Conservation (phyloP, 2,113 vertebrate genomes). For the Psephotus haematonotus region DNA sequence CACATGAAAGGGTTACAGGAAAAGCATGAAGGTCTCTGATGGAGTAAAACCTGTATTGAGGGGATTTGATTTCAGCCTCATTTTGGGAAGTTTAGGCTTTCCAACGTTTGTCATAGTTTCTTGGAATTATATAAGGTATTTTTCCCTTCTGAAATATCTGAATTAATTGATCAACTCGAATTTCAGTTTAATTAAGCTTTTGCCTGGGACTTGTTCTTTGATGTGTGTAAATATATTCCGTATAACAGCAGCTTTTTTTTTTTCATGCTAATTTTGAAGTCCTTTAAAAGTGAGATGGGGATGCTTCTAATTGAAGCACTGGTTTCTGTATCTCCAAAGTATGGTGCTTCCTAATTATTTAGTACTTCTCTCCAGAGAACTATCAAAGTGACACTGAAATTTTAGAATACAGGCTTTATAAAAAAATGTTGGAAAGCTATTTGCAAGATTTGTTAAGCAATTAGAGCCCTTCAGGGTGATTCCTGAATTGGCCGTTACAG, state of each 20-base stretch:
- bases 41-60: not conserved
- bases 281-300: conserved; percentile 21
- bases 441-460: conserved; percentile 55
- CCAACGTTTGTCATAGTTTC: not conserved
- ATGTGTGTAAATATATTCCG: conserved; percentile 59
- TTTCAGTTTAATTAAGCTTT: conserved; percentile 63
- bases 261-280: conserved; percentile 43
- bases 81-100: not conserved
- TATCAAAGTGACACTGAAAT: conserved; percentile 39
- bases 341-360: conserved; percentile 47
- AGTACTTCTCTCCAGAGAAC: conserved; percentile 36
- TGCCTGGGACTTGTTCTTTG: conserved; percentile 43
- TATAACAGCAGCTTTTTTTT: conserved; percentile 6
- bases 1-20: not conserved
- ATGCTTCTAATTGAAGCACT: conserved; percentile 48
- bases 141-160: conserved; percentile 34
- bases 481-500: conserved; percentile 33
- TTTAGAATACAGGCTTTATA: not conserved
- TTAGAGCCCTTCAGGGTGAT: conserved; percentile 40
- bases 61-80: not conserved
- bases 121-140: conserved; percentile 39
- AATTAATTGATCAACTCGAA: conserved; percentile 45
- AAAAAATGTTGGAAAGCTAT: conserved; percentile 30
- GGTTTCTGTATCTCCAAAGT: conserved; percentile 29
- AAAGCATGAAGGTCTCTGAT: not conserved